Conservation (phyloP, 2,888 invertebrate genomes). For the Automeris io region DNA sequence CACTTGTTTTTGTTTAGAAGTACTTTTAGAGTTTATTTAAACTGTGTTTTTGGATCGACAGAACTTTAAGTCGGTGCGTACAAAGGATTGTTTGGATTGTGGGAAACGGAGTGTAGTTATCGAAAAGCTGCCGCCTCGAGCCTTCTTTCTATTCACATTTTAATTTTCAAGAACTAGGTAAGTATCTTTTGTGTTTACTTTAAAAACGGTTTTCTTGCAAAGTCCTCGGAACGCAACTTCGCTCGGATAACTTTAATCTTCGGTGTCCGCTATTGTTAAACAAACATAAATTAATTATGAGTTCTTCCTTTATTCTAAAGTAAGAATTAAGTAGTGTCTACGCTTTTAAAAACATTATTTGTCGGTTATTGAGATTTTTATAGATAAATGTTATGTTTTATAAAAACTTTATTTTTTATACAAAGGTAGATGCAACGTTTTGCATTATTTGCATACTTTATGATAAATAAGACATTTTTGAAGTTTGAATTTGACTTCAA, state of each 20-base stretch:
- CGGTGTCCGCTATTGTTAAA: conserved; percentile 26
- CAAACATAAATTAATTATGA: conserved; percentile 22
- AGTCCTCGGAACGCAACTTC: conserved; percentile 29
- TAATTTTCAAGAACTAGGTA: conserved; percentile 61
- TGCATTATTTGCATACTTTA: too few species aligned
- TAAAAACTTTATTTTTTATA: too few species aligned
- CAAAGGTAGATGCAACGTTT: too few species aligned
- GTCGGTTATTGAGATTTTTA: too few species aligned
- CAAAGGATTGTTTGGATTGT: conserved; percentile 61
- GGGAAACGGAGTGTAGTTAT: conserved; percentile 45
- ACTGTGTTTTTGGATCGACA: conserved; percentile 13
- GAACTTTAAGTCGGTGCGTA: conserved; percentile 44
- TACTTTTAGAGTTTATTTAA: conserved; percentile 17
- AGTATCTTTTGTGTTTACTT: conserved; percentile 52
- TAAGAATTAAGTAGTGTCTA: too few species aligned
- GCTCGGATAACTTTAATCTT: conserved; percentile 35
- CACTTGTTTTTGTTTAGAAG: conserved; percentile 18
- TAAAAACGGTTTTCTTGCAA: conserved; percentile 41
- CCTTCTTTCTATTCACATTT: conserved; percentile 57
- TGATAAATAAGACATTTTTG: too few species aligned
- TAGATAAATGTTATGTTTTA: too few species aligned
- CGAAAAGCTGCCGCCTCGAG: conserved; percentile 39
- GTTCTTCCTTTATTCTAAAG: conserved; percentile 22
- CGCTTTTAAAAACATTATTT: too few species aligned
- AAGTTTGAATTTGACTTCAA: too few species aligned